A percentile compares a stretch with the other conserved stretches of the same genome.
These are phyloP conservation scores for Argyrosomus regius DNA, from an alignment of 2,797 vertebrate genomes.

Conservation along the genomic window DNA sequence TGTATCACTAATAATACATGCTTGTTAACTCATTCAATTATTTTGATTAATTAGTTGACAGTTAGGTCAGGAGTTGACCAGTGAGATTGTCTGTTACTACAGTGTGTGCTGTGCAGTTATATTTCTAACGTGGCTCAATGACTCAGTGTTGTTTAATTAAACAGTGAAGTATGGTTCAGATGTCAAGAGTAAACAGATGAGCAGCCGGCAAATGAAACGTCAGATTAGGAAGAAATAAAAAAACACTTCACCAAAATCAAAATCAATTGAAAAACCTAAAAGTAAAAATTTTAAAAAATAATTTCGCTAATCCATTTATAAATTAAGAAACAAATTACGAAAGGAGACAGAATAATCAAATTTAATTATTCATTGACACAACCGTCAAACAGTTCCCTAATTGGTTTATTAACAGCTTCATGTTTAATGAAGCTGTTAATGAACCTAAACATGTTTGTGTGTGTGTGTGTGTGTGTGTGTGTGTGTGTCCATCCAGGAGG, in stretches of 20 bases:
- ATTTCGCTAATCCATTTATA: not conserved
- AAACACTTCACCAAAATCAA: conserved; percentile 4
- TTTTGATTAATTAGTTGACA: conserved; percentile 5
- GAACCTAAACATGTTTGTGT: conserved; percentile 5
- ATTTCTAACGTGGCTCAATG: conserved; percentile 11
- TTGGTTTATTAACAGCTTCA: conserved; percentile 10
- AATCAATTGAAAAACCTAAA: conserved; percentile 23
- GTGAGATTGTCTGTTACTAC: conserved; percentile 12
- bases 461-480: conserved; percentile 14
- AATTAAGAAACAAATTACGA: not conserved
- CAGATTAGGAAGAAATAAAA: conserved; percentile 4
- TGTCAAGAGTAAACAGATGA: conserved; percentile 22
- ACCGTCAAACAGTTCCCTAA: conserved; percentile 6
- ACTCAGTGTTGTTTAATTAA: conserved; percentile 39
- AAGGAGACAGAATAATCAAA: not conserved
- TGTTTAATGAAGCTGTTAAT: not conserved
- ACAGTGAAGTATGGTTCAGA: conserved; percentile 12
- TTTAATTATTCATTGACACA: conserved; percentile 30
- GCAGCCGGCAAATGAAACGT: conserved; percentile 8
- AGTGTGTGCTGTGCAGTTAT: not conserved
- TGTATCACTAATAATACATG: not conserved
- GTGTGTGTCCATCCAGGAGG: conserved; percentile 79
- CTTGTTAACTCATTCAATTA: not conserved
- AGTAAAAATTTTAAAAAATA: not conserved
- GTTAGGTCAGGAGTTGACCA: conserved; percentile 6